Base-by-base conservation (phyloP, 2,113 vertebrate species). In the Synodontis membranacea region DNA sequence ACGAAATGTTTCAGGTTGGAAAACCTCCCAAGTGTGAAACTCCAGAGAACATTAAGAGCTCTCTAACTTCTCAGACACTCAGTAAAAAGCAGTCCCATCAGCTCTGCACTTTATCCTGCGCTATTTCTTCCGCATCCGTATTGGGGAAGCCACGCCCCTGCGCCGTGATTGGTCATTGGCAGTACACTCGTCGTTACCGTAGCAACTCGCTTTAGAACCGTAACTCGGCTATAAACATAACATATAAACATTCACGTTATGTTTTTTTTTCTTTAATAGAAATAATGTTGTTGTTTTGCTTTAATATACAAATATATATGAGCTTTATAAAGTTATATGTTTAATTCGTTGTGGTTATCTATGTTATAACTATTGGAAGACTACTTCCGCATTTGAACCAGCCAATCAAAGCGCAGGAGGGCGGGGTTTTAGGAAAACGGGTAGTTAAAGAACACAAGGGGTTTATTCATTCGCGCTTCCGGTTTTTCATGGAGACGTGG, bases 401-500 rank as follows among this genome's bases (percentile, higher is more conserved):
- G 34, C 62, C 42, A 83, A 50, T 64, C 44, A 83, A 14, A 21
- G 4, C 8, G 3, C n/a, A 14, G 44, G 23, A 28, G n/a, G 60
- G 44, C 44, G 44, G 8, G 81, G 28, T 64, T 31, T 68, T 0
- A 4, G 28, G 42, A 83, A 68, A 37, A 64, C 80, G 42, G 56
- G 80, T 82, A 46, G 58, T 44, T 46, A 31, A 15, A 31, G 28
- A 82, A 66, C 42, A 82, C 80, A 66, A 66, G 5, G 6, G 9
- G 52, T 85, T 66, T 91, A 79, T 90, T 68, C 84, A 88, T 85
- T 80, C 64, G 44, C 68, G 72, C 85, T 91, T 91, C 89, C 82
- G 89, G 90, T 88, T 93, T 66, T 94, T 91, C 92, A 91, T 88
- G 70, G 72, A 82, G 72, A 94, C 91, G 93, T 94, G 86, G 89